A percentile compares a stretch with the other conserved stretches of the same genome.
phyloP scores from a whole-genome alignment of 2,113 vertebrate genomes.

The Clarias batrachus region DNA sequence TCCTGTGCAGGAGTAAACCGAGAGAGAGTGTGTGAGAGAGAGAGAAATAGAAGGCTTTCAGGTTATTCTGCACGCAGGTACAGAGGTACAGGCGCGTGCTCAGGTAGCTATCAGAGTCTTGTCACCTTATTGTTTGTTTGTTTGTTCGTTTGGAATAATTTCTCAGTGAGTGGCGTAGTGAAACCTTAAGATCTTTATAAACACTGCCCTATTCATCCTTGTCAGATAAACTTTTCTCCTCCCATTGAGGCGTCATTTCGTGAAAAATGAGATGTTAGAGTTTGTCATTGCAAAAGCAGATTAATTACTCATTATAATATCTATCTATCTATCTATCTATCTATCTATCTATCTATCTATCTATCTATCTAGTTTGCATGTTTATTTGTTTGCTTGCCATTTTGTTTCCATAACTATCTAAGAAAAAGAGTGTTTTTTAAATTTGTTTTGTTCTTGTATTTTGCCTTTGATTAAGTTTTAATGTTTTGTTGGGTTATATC shows the following conservation, averaged over 20 bases:
- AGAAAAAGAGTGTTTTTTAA: too few relatives aligned
- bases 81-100: background rate
- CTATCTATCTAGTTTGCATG: background rate
- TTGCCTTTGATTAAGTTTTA: too few relatives aligned
- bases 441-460: too few relatives aligned
- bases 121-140: background rate
- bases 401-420: background rate
- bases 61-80: conserved; percentile 47
- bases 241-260: background rate
- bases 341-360: background rate
- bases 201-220: background rate
- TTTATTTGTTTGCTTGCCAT: background rate
- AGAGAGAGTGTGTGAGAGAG: background rate
- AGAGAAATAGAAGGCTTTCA: conserved; percentile 51
- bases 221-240: background rate
- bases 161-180: background rate
- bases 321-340: background rate
- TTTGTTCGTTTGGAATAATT: background rate
- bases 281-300: background rate
- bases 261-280: background rate
- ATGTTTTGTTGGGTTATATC: background rate
- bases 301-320: background rate
- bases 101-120: conserved; percentile 32
- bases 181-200: background rate
- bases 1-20: conserved; percentile 53